phyloP scores from a whole-genome alignment of 2,113 vertebrate species.

The Sialia sialis region DNA sequence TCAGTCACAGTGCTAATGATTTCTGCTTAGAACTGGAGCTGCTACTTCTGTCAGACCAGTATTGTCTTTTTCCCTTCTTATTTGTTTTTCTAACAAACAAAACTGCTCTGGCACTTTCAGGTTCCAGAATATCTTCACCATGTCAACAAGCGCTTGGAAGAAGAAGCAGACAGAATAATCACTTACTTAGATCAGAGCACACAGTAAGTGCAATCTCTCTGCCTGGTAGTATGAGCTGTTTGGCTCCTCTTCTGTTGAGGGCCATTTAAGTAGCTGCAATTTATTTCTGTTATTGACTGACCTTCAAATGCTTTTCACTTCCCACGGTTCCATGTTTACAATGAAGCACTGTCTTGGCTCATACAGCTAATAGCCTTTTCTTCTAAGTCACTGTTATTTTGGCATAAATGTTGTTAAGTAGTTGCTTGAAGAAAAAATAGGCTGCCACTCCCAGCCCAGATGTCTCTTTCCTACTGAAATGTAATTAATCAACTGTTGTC shows the following conservation, averaged over 20 bases:
- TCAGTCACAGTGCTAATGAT: neutral
- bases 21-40: neutral
- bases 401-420: neutral
- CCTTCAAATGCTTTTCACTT: neutral
- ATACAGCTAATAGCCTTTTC: neutral
- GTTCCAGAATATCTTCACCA: conserved; percentile 99
- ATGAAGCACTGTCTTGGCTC: conserved; percentile 13
- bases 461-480: neutral
- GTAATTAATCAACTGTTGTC: neutral
- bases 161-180: conserved; percentile 97
- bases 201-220: conserved; percentile 82
- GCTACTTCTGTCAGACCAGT: neutral
- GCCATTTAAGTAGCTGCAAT: neutral
- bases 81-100: neutral
- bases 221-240: neutral
- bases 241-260: neutral
- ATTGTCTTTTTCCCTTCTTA: neutral
- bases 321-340: neutral
- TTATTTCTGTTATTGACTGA: conserved; percentile 22
- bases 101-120: conserved; percentile 68
- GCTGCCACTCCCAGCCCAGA: neutral
- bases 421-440: neutral
- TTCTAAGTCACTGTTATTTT: neutral
- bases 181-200: conserved; percentile 99
- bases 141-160: conserved; percentile 96